These are phyloP conservation scores for Diploptera punctata DNA, from an alignment of 2,888 invertebrate genomes.

Conservation along the genomic window DNA sequence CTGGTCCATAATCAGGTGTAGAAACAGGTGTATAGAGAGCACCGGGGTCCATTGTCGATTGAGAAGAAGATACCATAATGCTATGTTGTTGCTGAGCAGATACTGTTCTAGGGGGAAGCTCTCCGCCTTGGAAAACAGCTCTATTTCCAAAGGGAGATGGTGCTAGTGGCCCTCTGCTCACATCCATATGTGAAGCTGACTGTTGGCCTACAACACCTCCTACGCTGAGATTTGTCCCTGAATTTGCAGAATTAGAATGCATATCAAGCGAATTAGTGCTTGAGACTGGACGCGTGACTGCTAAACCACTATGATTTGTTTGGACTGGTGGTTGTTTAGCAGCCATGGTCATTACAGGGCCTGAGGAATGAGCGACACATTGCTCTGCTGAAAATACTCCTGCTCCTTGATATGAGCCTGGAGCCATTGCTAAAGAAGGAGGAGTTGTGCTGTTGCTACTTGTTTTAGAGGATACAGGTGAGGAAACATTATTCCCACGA, in stretches of 20 bases:
- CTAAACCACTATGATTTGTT: neutral
- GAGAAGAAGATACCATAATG: slow-evolving; percentile 36
- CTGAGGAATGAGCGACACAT: slow-evolving; percentile 36
- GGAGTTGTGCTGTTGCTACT: slow-evolving; percentile 59
- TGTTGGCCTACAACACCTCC: slow-evolving; percentile 33
- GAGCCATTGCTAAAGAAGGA: slow-evolving; percentile 34
- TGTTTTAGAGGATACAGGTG: slow-evolving; percentile 73
- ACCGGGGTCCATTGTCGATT: slow-evolving; percentile 28
- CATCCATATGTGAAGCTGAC: slow-evolving; percentile 26
- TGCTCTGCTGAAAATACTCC: slow-evolving; percentile 38
- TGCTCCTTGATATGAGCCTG: slow-evolving; percentile 32
- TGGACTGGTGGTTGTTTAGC: slow-evolving; percentile 33
- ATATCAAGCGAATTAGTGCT: slow-evolving; percentile 8
- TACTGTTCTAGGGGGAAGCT: slow-evolving; percentile 25
- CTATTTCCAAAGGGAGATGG: slow-evolving; percentile 29
- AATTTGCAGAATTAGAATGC: neutral
- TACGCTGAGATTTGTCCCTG: slow-evolving; percentile 4
- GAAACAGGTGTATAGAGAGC: slow-evolving; percentile 33
- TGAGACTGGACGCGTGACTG: slow-evolving; percentile 2
- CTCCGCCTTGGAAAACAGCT: slow-evolving; percentile 29
- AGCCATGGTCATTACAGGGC: slow-evolving; percentile 32
- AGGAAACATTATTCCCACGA: slow-evolving; percentile 78
- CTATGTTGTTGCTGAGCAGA: slow-evolving; percentile 27
- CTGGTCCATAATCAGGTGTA: slow-evolving; percentile 25
- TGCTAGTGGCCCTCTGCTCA: neutral